phyloP scores from a whole-genome alignment of 2,888 invertebrate genomes.

The Colletes collaris region DNA sequence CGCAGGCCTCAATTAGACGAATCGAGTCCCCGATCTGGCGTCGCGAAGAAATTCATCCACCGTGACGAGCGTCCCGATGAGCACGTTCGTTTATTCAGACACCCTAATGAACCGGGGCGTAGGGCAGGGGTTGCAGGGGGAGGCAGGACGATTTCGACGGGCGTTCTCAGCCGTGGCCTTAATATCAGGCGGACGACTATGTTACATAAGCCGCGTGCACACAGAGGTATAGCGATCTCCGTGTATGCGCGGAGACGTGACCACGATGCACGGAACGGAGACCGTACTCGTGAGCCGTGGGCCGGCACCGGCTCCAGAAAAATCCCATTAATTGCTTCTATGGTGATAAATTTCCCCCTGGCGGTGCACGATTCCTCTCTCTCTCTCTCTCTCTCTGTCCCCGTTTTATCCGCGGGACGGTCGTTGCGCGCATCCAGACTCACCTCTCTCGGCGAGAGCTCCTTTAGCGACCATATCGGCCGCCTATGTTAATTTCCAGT shows the following conservation, averaged over 20 bases:
- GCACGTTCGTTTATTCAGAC: conserved; percentile 57
- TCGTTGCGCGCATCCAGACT: conserved; percentile 22
- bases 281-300: conserved; percentile 74
- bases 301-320: conserved; percentile 71
- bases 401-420: conserved; percentile 27
- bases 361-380: conserved; percentile 77
- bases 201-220: conserved; percentile 59
- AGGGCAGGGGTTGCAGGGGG: not conserved
- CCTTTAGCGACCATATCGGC: conserved; percentile 69
- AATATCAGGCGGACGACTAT: conserved; percentile 60
- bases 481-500: conserved; percentile 81
- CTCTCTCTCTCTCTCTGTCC: conserved; percentile 11
- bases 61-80: conserved; percentile 35
- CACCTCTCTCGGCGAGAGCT: conserved; percentile 27
- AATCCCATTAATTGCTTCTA: conserved; percentile 82
- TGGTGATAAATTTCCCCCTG: conserved; percentile 82
- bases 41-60: conserved; percentile 46
- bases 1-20: conserved; percentile 56
- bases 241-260: conserved; percentile 69
- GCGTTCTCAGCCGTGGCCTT: conserved; percentile 66
- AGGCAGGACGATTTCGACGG: conserved; percentile 63
- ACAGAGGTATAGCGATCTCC: conserved; percentile 3
- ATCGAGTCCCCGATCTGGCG: conserved; percentile 46
- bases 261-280: conserved; percentile 73
- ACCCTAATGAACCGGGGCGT: conserved; percentile 60